Evolutionary conservation across 2,113 vertebrate species (phyloP), one percentile per base, ranked within the genome.

Genomic region (Bos indicus): DNA sequence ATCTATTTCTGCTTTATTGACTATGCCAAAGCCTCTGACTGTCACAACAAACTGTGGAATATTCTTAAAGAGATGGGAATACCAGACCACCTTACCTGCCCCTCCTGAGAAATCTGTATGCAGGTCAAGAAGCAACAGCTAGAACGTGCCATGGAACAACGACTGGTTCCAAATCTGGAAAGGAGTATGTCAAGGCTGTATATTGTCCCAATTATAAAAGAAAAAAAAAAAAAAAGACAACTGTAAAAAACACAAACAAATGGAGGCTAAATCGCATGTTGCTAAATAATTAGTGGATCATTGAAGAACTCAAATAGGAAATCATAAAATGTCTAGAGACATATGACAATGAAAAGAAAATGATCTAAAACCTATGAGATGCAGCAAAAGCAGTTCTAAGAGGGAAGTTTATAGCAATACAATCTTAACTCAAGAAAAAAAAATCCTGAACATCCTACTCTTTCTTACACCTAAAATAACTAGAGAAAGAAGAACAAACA

Each of bases 81-180:
- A 71, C 19, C n/a, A 40, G n/a, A 40, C 10, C 67, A 71, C 67
- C 2, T 71, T 71, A 71, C 21, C 67, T 40, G 67, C n/a, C n/a
- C 67, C 67, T 40, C n/a, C 67, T 71, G n/a, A 71, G 67, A 71
- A 71, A 71, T 71, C 1, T 71, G 67, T 71, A 71, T 6, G 67
- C n/a, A 71, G 21, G 5, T 71, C 19, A 71, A 71, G 67, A 71
- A 40, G 67, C 67, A 71, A 71, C 19, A 23, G 67, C 21, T 71
- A 40, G n/a, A 71, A 23, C 67, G 40, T 40, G 21, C 67, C 67
- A 40, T 71, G 67, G n/a, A 71, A 71, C 67, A 71, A 71, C 10
- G 0, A 71, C n/a, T 23, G 19, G 19, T 40, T 71, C 19, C 67
- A 71, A 40, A 71, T 71, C 5, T 0, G n/a, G 19, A 71, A 23